These are phyloP conservation scores for Drosophila imparisetae DNA, from an alignment of 2,888 invertebrate species.

Conservation along the genomic window DNA sequence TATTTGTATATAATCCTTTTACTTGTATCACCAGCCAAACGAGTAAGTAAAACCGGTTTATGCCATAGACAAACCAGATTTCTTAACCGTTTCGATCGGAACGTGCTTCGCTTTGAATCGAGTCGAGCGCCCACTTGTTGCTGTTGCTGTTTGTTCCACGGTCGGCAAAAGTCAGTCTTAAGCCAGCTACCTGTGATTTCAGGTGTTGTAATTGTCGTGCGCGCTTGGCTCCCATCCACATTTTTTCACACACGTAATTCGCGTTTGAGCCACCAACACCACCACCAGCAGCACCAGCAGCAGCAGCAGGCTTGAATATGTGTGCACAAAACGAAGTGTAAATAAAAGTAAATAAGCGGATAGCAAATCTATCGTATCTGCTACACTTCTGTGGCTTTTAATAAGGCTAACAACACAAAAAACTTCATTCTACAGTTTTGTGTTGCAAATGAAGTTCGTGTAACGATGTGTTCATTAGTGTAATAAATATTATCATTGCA, in stretches of 20 bases:
- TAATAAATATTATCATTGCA: constrained; percentile 15
- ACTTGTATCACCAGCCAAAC: constrained; percentile 58
- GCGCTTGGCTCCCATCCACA: constrained; percentile 48
- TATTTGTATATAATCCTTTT: constrained; percentile 54
- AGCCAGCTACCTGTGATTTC: constrained; percentile 72
- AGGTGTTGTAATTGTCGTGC: constrained; percentile 60
- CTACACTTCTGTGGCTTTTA: constrained; percentile 23
- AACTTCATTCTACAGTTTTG: constrained; percentile 15
- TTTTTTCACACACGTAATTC: constrained; percentile 38
- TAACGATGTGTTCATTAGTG: constrained; percentile 24
- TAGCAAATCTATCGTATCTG: constrained; percentile 24
- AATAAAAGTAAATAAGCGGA: constrained; percentile 23
- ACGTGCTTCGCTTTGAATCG: constrained; percentile 29
- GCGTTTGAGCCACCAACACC: constrained; percentile 34
- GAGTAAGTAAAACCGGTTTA: constrained; percentile 52
- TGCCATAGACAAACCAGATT: constrained; percentile 57
- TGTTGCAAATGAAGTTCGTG: constrained; percentile 14
- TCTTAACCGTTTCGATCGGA: constrained; percentile 57
- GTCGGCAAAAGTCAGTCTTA: constrained; percentile 70
- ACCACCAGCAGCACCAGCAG: background rate
- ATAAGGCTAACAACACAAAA: constrained; percentile 7
- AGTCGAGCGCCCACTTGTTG: constrained; percentile 73
- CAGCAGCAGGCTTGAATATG: constrained; percentile 21
- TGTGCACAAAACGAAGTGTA: constrained; percentile 28
- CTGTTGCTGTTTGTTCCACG: constrained; percentile 63